Conservation (phyloP, 2,113 vertebrate genomes). For the Recurvirostra avosetta region DNA sequence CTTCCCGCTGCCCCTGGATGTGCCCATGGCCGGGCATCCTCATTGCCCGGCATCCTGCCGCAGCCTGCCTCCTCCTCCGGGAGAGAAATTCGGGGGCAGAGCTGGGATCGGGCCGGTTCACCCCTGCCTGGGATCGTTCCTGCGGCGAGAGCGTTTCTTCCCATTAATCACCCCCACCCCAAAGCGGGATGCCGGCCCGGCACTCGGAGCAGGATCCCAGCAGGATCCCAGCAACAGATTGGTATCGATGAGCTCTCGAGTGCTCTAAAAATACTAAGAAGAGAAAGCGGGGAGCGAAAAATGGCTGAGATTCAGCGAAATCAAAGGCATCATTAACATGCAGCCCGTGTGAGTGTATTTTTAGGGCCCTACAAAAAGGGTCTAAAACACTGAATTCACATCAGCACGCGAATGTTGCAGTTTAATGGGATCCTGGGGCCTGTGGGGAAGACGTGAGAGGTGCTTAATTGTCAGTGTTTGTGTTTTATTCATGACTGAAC, state of each 20-base stretch:
- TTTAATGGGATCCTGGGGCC: constrained; percentile 55
- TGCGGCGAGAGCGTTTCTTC: rapidly evolving
- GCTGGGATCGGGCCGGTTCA: neutral
- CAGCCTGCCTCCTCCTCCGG: neutral
- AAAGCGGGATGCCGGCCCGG: neutral
- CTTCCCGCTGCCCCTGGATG: neutral
- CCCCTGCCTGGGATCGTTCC: neutral
- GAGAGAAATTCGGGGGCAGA: neutral
- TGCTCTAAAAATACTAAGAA: neutral
- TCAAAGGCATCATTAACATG: constrained; percentile 40
- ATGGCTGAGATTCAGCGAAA: neutral
- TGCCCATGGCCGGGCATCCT: rapidly evolving
- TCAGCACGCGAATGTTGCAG: constrained; percentile 13
- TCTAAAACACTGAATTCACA: constrained; percentile 7
- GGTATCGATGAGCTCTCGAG: neutral
- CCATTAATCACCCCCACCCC: neutral
- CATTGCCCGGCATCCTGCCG: neutral
- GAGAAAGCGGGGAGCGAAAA: neutral
- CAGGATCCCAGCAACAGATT: neutral
- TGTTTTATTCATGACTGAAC: constrained; percentile 36
- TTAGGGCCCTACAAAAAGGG: constrained; percentile 44
- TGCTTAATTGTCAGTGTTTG: constrained; percentile 38
- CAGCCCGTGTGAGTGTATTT: constrained; percentile 23
- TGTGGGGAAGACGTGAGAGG: constrained; percentile 16
- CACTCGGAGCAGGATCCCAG: neutral